Conservation (phyloP, 2,888 invertebrate species). For the Ligdia adustata region DNA sequence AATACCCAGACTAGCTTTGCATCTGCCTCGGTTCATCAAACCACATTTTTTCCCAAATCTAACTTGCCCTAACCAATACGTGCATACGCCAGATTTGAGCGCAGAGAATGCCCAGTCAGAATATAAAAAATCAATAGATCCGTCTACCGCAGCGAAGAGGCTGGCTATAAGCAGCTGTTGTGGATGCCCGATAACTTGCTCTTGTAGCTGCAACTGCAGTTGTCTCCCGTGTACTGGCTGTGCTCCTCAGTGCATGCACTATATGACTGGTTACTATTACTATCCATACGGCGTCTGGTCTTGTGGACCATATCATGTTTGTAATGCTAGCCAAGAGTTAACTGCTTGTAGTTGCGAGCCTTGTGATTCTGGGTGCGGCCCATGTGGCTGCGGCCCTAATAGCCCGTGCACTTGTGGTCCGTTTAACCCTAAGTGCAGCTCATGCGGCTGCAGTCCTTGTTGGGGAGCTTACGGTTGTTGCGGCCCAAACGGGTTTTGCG, state of each 20-base stretch:
- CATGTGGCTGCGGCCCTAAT: constrained; percentile 18
- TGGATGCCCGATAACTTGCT: background rate
- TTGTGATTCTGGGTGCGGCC: constrained; percentile 20
- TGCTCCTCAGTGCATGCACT: constrained; percentile 48
- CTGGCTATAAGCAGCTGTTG: background rate
- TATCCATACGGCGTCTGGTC: constrained; percentile 69
- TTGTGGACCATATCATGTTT: constrained; percentile 57
- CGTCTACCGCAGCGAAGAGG: too few relatives aligned
- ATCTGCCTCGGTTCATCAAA: background rate
- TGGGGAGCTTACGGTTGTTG: background rate
- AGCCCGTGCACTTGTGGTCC: constrained; percentile 1
- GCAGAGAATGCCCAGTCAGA: background rate
- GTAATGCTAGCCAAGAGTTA: constrained; percentile 23
- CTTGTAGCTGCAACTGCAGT: background rate
- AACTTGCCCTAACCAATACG: background rate
- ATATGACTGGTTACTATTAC: constrained; percentile 67
- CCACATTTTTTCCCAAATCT: background rate
- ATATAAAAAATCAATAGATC: too few relatives aligned
- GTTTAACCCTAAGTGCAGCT: too few relatives aligned
- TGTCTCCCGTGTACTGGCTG: constrained; percentile 2
- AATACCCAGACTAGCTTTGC: too few relatives aligned
- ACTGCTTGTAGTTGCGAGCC: constrained; percentile 15
- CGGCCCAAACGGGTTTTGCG: background rate
- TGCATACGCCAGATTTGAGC: too few relatives aligned
- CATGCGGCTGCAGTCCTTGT: background rate